A percentile compares a stretch with the other conserved stretches of the same genome.
These are phyloP conservation scores for Drosophila villosipedis DNA, from an alignment of 2,888 invertebrate genomes.

Conservation along the genomic window DNA sequence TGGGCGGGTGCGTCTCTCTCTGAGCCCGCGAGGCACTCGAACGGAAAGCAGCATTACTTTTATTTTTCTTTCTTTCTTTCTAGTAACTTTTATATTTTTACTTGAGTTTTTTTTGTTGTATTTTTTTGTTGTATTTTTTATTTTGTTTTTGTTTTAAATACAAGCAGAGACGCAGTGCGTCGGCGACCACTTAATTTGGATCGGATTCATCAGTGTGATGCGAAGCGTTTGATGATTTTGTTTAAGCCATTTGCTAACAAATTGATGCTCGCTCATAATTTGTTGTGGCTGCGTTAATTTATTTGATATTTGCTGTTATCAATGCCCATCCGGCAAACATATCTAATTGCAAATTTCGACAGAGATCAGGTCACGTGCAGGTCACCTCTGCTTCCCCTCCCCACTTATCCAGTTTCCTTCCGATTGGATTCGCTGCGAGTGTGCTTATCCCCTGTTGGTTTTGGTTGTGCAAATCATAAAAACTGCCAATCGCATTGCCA, in stretches of 20 bases:
- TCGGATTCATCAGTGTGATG: constrained; percentile 54
- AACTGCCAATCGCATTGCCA: constrained; percentile 60
- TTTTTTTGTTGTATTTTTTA: not conserved
- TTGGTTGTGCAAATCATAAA: constrained; percentile 48
- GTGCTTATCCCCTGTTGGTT: constrained; percentile 25
- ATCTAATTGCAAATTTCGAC: constrained; percentile 69
- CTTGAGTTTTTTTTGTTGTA: not conserved
- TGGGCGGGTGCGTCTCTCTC: constrained; percentile 58
- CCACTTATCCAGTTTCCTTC: not conserved
- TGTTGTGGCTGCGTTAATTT: constrained; percentile 14
- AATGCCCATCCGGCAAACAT: constrained; percentile 41
- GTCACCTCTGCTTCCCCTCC: not conserved
- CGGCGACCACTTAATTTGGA: constrained; percentile 60
- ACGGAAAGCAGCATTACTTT: constrained; percentile 63
- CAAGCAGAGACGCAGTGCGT: constrained; percentile 1
- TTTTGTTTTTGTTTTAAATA: constrained; percentile 18
- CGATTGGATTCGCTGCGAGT: constrained; percentile 4
- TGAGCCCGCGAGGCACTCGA: constrained; percentile 56
- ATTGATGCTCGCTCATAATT: constrained; percentile 49
- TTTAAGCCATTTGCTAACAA: constrained; percentile 64
- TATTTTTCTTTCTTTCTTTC: constrained; percentile 29
- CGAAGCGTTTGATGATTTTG: constrained; percentile 73
- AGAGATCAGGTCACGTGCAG: constrained; percentile 37
- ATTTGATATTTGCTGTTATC: constrained; percentile 18
- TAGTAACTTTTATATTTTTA: constrained; percentile 2